Base-by-base conservation (phyloP, 2,113 vertebrate genomes). In the Alaudala cheleensis region DNA sequence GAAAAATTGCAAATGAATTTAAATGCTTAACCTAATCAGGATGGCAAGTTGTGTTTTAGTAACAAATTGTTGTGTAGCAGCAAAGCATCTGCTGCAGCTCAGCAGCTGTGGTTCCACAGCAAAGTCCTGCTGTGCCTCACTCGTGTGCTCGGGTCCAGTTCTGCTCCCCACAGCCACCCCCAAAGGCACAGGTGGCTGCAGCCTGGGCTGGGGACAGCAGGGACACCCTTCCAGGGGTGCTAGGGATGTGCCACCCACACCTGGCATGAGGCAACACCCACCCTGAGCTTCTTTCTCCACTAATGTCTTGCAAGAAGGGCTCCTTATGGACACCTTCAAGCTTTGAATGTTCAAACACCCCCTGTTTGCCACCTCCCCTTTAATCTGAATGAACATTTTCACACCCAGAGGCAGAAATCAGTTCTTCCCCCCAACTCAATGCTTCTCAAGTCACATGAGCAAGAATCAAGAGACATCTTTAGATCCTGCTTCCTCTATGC, bases 1-100 rank as follows among this genome's bases (percentile, higher is more conserved):
- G n/a, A 49, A 60, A 89, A 90, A 71, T 70, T 67, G 79, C 73
- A 84, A 96, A 97, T 91, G 34, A 96, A 95, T 95, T 89, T 93
- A 87, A 80, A 92, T 17, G 40, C 94, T 93, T 92, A 42, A 80
- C 94, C 94, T 94, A 93, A 95, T 97, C 96, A 89, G 81, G 72
- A 92, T 14, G 45, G 92, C 78, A 82, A 96, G 95, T 90, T 91
- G 71, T 33, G 34, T 92, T 96, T 96, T 97, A 97, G 97, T 97
- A 91, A 96, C 92, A 65, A 93, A 88, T 85, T 71, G 66, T 82
- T 28, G 62, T 22, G 56, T 6, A 82, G 81, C 65, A 39, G 94
- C 39, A 71, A 78, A 94, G 89, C 89, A 92, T 73, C 95, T 93
- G 81, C 53, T 86, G 17, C 29, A 61, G 37, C 58, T 66, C 54